Evolutionary conservation across 2,113 vertebrate species (phyloP).

Genomic region (Anser brachyrhynchus): DNA sequence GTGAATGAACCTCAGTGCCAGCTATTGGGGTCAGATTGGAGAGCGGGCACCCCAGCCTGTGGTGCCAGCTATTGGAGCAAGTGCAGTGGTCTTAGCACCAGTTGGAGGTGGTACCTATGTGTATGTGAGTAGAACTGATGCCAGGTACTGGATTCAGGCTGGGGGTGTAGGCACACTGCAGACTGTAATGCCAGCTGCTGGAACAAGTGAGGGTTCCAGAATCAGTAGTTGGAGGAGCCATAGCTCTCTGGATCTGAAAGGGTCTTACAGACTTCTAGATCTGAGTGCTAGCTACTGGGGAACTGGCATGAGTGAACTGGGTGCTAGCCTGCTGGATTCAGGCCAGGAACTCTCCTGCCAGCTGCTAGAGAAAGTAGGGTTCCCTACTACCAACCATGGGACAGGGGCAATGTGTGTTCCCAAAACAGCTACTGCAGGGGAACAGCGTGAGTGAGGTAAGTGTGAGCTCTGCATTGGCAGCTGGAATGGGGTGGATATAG

Average conservation of each 20-base stretch:
- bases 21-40: neutral
- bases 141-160: neutral
- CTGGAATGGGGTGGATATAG: too few relatives aligned
- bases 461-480: neutral
- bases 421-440: neutral
- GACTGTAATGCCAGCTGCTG: neutral
- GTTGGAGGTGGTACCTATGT: neutral
- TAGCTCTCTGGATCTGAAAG: neutral
- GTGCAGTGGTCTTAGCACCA: neutral
- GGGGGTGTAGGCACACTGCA: too few relatives aligned
- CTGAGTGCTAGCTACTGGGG: neutral
- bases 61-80: neutral
- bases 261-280: neutral
- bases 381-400: neutral
- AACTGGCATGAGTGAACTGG: neutral
- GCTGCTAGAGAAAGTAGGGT: neutral
- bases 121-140: neutral
- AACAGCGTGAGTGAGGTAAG: neutral
- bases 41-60: neutral
- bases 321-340: neutral
- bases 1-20: neutral
- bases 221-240: neutral
- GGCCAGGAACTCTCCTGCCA: neutral
- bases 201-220: neutral
- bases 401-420: neutral